Percentiles rank a stretch among this genome's conserved stretches.
Conservation (phyloP, 2,797 vertebrate genomes). For the Danio kyathit region DNA sequence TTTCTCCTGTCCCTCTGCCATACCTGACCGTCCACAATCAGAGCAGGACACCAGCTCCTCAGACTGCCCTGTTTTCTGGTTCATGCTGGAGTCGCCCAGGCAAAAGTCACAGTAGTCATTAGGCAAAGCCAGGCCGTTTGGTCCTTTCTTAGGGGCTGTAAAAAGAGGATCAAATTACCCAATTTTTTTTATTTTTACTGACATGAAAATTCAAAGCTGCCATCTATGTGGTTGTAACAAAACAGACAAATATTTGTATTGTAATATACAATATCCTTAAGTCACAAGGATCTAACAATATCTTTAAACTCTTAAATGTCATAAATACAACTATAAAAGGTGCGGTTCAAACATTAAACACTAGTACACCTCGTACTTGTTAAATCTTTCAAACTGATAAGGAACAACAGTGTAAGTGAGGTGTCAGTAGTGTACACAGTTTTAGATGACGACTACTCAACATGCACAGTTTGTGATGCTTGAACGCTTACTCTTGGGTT, state of each 20-base stretch:
- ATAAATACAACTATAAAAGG: neutral
- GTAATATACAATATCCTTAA: slow-evolving; percentile 2
- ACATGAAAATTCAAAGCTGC: slow-evolving; percentile 18
- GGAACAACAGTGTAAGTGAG: neutral
- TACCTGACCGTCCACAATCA: slow-evolving; percentile 96
- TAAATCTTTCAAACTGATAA: neutral
- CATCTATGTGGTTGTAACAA: neutral
- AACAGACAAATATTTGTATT: neutral
- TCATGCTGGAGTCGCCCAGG: slow-evolving; percentile 93
- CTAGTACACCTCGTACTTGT: neutral
- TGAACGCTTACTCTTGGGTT: slow-evolving; percentile 89
- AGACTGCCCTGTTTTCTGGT: slow-evolving; percentile 95
- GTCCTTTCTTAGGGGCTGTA: slow-evolving; percentile 90
- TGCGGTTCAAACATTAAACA: neutral
- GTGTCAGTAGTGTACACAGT: neutral
- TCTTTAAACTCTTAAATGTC: neutral
- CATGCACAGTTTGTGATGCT: neutral
- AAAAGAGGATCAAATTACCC: neutral
- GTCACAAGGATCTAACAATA: neutral
- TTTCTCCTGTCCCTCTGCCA: neutral
- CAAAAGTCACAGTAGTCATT: slow-evolving; percentile 99
- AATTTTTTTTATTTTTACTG: slow-evolving; percentile 4
- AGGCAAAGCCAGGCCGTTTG: slow-evolving; percentile 91
- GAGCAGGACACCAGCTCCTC: slow-evolving; percentile 96
- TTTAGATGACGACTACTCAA: too few species aligned